Percentiles rank a stretch among this genome's conserved stretches.
Conservation (phyloP, 2,888 invertebrate species). For the Drosophila pseudotakahashii region DNA sequence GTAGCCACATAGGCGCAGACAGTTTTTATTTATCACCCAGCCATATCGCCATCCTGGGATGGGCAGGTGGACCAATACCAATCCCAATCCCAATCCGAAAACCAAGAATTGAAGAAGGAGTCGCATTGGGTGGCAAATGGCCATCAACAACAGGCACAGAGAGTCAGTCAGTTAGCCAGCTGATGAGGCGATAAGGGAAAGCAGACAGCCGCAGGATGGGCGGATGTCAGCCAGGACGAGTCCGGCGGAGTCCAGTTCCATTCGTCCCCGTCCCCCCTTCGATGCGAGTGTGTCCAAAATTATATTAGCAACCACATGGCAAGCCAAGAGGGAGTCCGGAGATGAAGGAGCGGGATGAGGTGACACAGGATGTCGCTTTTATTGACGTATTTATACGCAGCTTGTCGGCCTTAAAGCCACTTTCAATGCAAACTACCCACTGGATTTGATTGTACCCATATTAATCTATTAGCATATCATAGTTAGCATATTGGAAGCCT, state of each 20-base stretch:
- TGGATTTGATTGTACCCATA: not conserved
- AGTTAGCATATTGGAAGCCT: too few relatives aligned
- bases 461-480: too few relatives aligned
- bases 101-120: not conserved
- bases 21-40: constrained; percentile 79
- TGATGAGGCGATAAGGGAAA: constrained; percentile 73
- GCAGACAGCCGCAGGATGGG: constrained; percentile 68
- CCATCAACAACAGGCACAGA: constrained; percentile 42
- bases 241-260: constrained; percentile 13
- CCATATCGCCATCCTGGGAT: constrained; percentile 1
- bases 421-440: not conserved
- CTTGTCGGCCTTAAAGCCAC: constrained; percentile 7
- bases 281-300: constrained; percentile 28
- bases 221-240: constrained; percentile 11
- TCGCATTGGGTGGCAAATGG: constrained; percentile 25
- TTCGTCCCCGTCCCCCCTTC: too few relatives aligned
- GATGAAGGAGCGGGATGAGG: not conserved
- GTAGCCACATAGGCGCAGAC: constrained; percentile 76
- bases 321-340: constrained; percentile 2
- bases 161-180: constrained; percentile 51
- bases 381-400: constrained; percentile 14
- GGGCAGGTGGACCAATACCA: not conserved
- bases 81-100: not conserved
- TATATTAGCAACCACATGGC: constrained; percentile 39
- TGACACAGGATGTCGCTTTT: constrained; percentile 17